Evolutionary conservation across 2,113 vertebrate genomes (phyloP).

Genomic region (Apodemus speciosus): DNA sequence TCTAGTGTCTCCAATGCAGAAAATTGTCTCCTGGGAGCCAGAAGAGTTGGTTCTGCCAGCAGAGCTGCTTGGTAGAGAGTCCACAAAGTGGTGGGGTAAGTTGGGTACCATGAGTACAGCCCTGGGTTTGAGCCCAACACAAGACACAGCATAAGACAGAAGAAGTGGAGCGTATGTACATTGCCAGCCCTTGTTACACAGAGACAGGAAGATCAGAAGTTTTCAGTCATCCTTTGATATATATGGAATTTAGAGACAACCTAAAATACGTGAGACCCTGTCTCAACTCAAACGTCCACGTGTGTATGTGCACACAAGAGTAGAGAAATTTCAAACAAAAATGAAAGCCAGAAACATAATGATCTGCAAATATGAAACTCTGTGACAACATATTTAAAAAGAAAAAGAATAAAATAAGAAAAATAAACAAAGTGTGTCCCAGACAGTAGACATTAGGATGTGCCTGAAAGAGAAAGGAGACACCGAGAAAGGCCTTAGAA

Average conservation of each 20-base stretch:
- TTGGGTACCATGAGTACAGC: background rate
- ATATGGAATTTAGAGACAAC: background rate
- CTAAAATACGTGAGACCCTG: background rate
- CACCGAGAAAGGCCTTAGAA: background rate
- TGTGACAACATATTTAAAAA: background rate
- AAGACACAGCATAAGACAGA: background rate
- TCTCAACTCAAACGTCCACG: background rate
- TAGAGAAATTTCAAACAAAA: background rate
- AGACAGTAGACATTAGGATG: background rate
- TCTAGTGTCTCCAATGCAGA: background rate
- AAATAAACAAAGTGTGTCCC: background rate
- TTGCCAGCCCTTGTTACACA: background rate
- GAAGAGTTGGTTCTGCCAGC: background rate
- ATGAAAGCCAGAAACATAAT: background rate
- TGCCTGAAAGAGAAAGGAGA: background rate
- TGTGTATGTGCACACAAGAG: background rate
- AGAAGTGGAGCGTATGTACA: background rate
- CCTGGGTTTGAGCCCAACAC: background rate
- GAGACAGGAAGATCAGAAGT: background rate
- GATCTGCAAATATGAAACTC: background rate
- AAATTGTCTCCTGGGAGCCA: background rate
- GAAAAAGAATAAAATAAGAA: background rate
- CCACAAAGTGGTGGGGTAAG: background rate
- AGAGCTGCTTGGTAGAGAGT: background rate
- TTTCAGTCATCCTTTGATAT: background rate